phyloP scores from a whole-genome alignment of 2,888 invertebrate species.

The Neocrepidodera transversa region DNA sequence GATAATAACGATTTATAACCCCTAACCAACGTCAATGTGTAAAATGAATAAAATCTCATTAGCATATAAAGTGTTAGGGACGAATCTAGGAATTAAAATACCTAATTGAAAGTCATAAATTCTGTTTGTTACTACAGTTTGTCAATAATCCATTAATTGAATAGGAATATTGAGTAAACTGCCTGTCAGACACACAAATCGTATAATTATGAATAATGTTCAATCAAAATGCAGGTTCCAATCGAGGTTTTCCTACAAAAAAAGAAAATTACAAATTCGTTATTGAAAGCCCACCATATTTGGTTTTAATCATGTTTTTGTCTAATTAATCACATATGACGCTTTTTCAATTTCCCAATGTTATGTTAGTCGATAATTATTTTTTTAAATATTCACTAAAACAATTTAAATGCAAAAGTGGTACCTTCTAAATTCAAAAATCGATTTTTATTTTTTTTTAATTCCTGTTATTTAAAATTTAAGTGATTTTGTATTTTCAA shows the following conservation, averaged over 20 bases:
- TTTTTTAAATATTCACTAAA: too few species aligned
- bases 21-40: not conserved
- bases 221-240: constrained; percentile 22
- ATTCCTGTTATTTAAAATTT: too few species aligned
- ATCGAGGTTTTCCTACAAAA: not conserved
- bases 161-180: constrained; percentile 47
- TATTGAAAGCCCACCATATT: constrained; percentile 10
- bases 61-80: constrained; percentile 46
- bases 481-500: too few species aligned
- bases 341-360: too few species aligned
- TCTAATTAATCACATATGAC: constrained; percentile 1
- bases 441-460: too few species aligned
- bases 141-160: constrained; percentile 51
- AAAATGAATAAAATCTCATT: constrained; percentile 37
- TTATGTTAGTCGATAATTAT: too few species aligned
- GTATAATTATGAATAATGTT: constrained; percentile 34
- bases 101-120: constrained; percentile 50
- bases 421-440: too few species aligned
- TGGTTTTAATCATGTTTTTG: not conserved
- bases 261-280: constrained; percentile 11
- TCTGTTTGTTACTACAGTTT: constrained; percentile 46
- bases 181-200: constrained; percentile 42
- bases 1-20: too few species aligned
- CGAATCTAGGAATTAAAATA: constrained; percentile 46
- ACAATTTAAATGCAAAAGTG: too few species aligned